These are phyloP conservation scores for Hormaphis cornu DNA, from an alignment of 1,140 invertebrate genomes.

Conservation along the genomic window DNA sequence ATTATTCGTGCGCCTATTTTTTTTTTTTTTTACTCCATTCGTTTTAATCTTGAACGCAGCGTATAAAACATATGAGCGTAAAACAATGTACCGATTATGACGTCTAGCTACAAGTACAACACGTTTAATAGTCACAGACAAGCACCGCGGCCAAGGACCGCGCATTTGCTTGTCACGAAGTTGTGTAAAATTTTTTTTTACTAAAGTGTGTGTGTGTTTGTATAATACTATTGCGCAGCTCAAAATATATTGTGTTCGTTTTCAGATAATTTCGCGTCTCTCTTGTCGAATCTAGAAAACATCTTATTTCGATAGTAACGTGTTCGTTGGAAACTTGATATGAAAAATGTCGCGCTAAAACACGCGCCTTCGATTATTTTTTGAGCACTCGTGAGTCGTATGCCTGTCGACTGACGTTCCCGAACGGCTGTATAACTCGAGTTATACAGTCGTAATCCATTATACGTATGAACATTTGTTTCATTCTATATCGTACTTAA, in stretches of 20 bases:
- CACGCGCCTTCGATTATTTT: too few species aligned
- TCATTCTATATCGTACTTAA: too few species aligned
- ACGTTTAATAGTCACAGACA: too few species aligned
- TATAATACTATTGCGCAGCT: neutral
- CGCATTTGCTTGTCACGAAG: neutral
- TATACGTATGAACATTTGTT: too few species aligned
- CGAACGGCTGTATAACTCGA: too few species aligned
- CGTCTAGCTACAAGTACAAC: neutral
- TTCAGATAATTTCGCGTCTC: conserved; percentile 6
- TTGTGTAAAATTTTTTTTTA: neutral
- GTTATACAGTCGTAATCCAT: too few species aligned
- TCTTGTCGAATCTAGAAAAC: neutral
- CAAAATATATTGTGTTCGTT: neutral
- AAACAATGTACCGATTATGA: neutral
- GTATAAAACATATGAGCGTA: neutral
- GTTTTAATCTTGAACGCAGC: neutral
- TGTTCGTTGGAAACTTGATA: too few species aligned
- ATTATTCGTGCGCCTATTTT: neutral
- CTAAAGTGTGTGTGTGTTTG: neutral
- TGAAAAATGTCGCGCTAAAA: too few species aligned
- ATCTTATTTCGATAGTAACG: too few species aligned
- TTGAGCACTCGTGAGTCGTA: too few species aligned
- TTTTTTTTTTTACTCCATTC: neutral
- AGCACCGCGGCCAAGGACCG: neutral
- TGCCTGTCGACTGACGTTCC: too few species aligned